phyloP scores from a whole-genome alignment of 2,113 vertebrate species.

The Todiramphus chloris region DNA sequence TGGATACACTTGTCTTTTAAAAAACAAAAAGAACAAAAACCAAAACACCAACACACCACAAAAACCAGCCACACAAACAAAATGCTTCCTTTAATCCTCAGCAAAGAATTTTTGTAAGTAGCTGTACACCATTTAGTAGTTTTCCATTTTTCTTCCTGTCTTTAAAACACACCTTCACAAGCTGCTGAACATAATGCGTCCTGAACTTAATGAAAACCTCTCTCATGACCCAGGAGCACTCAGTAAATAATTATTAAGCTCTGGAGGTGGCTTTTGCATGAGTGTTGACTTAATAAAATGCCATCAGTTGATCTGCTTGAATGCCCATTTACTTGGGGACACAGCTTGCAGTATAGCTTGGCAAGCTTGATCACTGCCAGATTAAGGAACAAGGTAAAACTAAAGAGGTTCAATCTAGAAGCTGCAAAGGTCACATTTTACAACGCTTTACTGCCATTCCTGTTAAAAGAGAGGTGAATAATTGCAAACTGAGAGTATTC shows the following conservation, averaged over 20 bases:
- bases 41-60: neutral
- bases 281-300: constrained; percentile 72
- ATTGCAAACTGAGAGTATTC: neutral
- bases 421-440: constrained; percentile 20
- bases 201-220: constrained; percentile 80
- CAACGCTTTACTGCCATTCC: neutral
- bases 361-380: constrained; percentile 39
- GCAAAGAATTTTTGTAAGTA: neutral
- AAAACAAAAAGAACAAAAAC: neutral
- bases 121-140: constrained; percentile 68
- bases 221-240: constrained; percentile 78
- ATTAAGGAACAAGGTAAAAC: constrained; percentile 44
- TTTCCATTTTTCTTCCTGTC: constrained; percentile 74
- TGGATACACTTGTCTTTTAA: neutral
- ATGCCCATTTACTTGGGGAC: constrained; percentile 68
- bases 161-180: constrained; percentile 72
- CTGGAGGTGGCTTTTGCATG: constrained; percentile 70
- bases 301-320: constrained; percentile 76
- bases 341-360: constrained; percentile 41
- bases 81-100: neutral
- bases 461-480: neutral
- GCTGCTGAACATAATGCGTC: constrained; percentile 80
- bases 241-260: constrained; percentile 83
- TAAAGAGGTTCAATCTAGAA: neutral
- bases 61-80: neutral